A percentile compares a stretch with the other conserved stretches of the same genome.
Evolutionary conservation across 1,140 invertebrate genomes (phyloP).

Genomic region (Heliconius eleuchia): DNA sequence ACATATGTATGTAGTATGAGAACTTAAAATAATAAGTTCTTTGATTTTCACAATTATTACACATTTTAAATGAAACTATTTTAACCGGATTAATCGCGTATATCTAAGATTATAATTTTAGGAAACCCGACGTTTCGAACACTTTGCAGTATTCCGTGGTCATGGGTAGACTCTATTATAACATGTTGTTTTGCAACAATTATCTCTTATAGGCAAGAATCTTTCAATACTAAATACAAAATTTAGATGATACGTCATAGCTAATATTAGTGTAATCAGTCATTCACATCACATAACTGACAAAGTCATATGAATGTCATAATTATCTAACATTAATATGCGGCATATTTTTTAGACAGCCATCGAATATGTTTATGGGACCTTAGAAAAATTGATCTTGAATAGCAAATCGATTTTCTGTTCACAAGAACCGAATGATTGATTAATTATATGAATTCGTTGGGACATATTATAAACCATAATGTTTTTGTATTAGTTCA

Average conservation of each 20-base stretch:
- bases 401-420: neutral
- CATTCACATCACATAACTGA: neutral
- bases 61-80: no score
- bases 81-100: no score
- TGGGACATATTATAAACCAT: no score
- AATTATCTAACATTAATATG: conserved; percentile 9
- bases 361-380: neutral
- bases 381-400: neutral
- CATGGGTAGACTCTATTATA: no score
- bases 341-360: neutral
- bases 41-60: no score
- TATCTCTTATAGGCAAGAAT: neutral
- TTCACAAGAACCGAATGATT: neutral
- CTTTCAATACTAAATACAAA: neutral
- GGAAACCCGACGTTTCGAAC: no score
- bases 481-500: no score
- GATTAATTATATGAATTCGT: neutral
- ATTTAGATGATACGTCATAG: neutral
- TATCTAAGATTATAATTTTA: no score
- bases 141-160: no score
- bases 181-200: neutral
- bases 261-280: neutral
- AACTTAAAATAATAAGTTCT: no score
- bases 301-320: conserved; percentile 1
- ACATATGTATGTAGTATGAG: no score